Evolutionary conservation across 2,888 invertebrate species (phyloP), one percentile per base, ranked within the genome.

Genomic region (Allolobophora icterica): DNA sequence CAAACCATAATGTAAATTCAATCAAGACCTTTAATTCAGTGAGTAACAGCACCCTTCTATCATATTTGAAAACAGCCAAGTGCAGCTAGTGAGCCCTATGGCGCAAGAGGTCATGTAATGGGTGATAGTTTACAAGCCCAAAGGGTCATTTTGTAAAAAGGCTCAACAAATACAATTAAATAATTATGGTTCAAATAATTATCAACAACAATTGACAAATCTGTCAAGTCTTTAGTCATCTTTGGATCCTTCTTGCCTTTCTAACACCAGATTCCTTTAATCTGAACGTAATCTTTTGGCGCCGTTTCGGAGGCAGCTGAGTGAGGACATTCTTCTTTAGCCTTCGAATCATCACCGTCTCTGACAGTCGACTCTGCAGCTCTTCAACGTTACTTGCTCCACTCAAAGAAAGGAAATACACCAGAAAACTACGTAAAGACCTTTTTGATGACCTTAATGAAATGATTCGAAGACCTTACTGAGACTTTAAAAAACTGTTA

Each of bases 381-480:
- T 95, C 95, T 90, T 94, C 94, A 84, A 95, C 92, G 90, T 95
- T 94, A 92, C 94, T 94, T 13, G 94, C 94, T 42, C 95, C 95
- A 93, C 95, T 95, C 91, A 30, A 90, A 21, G 84, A 38, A 84
- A 38, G 42, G 24, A 91, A 42, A 83, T 83, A 35, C 13, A 34
- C 38, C 38, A 90, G 19, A 83, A 90, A 90, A 35, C 4, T 90
- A 40, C 3, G 8, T 24, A 40, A 89, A 89, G 89, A 35, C 21
- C 19, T 52, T 8, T n/a, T 13, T 71, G 71, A 71, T 24, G 24
- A 24, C 8, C 24, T 52, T 52, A 52, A 21, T 52, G 24, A 52
- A 52, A 52, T 24, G 3, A 24, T 52, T 24, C 24, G 24, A 52
- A 24, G 52, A 52, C 52, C 24, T 52, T 52, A 52, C 4, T 52